These are phyloP conservation scores for Morbakka virulenta DNA, from an alignment of 30 jellyfish, hydroid and myxozoan species.

Conservation along the genomic window DNA sequence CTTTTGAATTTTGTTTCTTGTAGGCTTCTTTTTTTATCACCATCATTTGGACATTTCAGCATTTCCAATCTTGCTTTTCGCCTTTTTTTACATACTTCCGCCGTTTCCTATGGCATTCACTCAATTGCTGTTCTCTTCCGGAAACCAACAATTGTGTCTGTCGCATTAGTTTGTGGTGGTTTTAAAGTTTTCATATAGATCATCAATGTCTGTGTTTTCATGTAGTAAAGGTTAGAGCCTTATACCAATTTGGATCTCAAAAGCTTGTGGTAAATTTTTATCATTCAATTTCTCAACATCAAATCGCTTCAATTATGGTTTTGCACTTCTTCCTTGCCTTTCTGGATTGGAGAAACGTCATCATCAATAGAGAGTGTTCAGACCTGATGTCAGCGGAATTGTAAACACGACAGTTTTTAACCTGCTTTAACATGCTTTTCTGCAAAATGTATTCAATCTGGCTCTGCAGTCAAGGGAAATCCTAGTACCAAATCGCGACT, in stretches of 20 bases:
- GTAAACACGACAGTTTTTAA: conserved; percentile 16
- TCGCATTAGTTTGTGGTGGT: background rate
- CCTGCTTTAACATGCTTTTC: no score
- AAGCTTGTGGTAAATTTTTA: background rate
- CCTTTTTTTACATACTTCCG: conserved; percentile 3
- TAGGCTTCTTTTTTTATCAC: background rate
- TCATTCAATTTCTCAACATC: conserved; percentile 1
- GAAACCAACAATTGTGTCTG: background rate
- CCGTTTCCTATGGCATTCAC: background rate
- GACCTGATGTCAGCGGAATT: conserved; percentile 26
- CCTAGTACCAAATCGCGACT: no score
- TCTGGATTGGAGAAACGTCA: no score
- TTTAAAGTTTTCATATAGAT: background rate
- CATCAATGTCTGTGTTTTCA: background rate
- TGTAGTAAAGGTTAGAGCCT: background rate
- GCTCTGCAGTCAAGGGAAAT: background rate
- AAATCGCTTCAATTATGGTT: conserved; percentile 3
- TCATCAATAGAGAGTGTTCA: conserved; percentile 26
- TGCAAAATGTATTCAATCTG: conserved; percentile 1
- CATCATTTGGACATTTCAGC: no score
- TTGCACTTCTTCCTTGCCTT: background rate
- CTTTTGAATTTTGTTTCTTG: conserved; percentile 6
- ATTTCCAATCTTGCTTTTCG: background rate
- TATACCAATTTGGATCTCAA: background rate
- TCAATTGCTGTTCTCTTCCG: conserved; percentile 12